Base-by-base conservation (phyloP, 2,888 invertebrate species). In the Dasysyrphus albostriatus region DNA sequence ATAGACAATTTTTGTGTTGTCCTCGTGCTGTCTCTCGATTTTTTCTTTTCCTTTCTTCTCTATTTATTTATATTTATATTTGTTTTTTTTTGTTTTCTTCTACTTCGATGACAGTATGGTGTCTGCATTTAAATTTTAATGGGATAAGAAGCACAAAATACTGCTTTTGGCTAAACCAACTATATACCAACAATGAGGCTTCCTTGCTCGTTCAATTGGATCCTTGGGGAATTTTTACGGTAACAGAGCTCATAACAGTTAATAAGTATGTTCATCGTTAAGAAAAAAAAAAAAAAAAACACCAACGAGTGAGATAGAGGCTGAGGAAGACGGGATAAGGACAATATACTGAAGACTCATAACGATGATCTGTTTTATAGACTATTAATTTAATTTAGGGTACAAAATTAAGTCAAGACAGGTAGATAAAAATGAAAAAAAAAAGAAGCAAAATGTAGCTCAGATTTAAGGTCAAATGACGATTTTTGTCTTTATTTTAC, bases 91-190 rank as follows among this genome's bases (percentile, higher is more conserved):
- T 34, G n/a, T 14, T 10, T 32, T 65, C 65, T 32, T 67, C 56
- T 83, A n/a, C 54, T 82, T 59, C 51, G 47, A 67, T 73, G 67
- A 70, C 78, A 73, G 78, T 83, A 82, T 81, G 84, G 76, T 84
- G 65, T 76, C 81, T 76, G 76, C 58, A 85, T 81, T 85, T 85
- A 85, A 77, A 85, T 77, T 85, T 85, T 85, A 85, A 81, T 85
- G 76, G 76, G 69, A 85, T 85, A 76, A 85, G 73, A 73, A 81
- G 73, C 59, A 77, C 56, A 69, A 77, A 59, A 77, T 61, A 84
- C 76, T 65, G 70, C 79, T 75, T 34, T 56, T 65, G 79, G 79
- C 75, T 70, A 54, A 37, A 54, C 49, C 69, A 74, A 16, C 54
- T 58, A 54, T 12, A 51, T 44, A 10, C 24, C 56, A 34, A 37